A percentile compares a stretch with the other conserved stretches of the same genome.
These are phyloP conservation scores for Microhierax caerulescens DNA, from an alignment of 2,797 vertebrate genomes.

Conservation along the genomic window DNA sequence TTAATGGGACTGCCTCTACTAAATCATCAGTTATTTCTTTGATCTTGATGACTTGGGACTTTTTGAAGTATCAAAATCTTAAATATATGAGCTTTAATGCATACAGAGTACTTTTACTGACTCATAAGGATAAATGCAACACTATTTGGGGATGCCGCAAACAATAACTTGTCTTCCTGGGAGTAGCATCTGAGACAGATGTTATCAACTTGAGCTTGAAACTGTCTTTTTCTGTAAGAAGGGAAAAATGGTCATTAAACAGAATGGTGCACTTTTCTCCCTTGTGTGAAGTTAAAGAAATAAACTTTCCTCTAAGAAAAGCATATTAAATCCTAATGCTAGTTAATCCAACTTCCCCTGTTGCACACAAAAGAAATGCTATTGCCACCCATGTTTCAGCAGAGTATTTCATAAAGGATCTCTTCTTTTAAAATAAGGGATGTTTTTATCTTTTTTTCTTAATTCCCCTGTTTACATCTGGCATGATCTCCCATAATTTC, in stretches of 20 bases:
- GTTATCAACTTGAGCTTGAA: background rate
- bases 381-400: background rate
- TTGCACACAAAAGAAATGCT: background rate
- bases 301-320: conserved; percentile 11
- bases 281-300: background rate
- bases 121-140: background rate
- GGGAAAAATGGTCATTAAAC: background rate
- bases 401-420: background rate
- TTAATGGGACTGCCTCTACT: background rate
- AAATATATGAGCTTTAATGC: background rate
- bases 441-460: background rate
- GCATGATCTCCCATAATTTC: background rate
- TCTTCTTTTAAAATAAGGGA: background rate
- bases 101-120: background rate
- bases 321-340: background rate
- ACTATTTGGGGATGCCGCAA: background rate
- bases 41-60: background rate
- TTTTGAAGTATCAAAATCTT: background rate
- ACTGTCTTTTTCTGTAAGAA: background rate
- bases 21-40: background rate
- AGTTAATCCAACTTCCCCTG: conserved; percentile 3
- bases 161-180: background rate
- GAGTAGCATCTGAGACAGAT: background rate
- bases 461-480: background rate
- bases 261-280: background rate